These are phyloP conservation scores for Urechis unicinctus DNA, from an alignment of 2,888 invertebrate species.

Conservation along the genomic window DNA sequence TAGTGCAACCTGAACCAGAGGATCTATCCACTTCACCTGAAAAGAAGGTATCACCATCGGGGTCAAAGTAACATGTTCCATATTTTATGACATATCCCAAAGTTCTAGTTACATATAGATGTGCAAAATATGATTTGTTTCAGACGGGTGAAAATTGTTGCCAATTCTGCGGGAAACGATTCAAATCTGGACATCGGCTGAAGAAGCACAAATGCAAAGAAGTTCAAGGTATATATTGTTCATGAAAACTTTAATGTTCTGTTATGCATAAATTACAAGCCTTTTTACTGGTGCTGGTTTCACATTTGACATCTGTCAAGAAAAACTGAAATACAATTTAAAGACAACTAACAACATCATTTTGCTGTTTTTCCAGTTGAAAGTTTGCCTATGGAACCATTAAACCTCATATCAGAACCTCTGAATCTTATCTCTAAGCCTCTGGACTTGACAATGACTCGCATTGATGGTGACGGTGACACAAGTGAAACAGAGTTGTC, in stretches of 20 bases:
- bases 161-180: constrained; percentile 8
- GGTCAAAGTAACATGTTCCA: neutral
- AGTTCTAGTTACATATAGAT: too few species aligned
- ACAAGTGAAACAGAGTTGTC: too few species aligned
- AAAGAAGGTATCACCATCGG: constrained; percentile 2
- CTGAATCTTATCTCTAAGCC: constrained; percentile 15
- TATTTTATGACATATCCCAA: too few species aligned
- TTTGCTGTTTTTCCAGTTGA: neutral
- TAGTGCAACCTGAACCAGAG: constrained; percentile 11
- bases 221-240: too few species aligned
- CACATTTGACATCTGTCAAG: too few species aligned
- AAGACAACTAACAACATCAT: neutral
- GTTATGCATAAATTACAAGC: too few species aligned
- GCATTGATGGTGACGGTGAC: constrained; percentile 6
- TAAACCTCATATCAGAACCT: constrained; percentile 5
- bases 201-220: constrained; percentile 14
- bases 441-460: constrained; percentile 17
- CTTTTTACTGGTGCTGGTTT: too few species aligned
- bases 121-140: neutral
- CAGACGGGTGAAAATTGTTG: constrained; percentile 3
- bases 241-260: too few species aligned
- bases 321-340: too few species aligned
- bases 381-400: neutral
- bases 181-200: constrained; percentile 6
- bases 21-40: constrained; percentile 9